A percentile compares a stretch with the other conserved stretches of the same genome.
Evolutionary conservation across 2,113 vertebrate genomes (phyloP).

Genomic region (Sula dactylatra): DNA sequence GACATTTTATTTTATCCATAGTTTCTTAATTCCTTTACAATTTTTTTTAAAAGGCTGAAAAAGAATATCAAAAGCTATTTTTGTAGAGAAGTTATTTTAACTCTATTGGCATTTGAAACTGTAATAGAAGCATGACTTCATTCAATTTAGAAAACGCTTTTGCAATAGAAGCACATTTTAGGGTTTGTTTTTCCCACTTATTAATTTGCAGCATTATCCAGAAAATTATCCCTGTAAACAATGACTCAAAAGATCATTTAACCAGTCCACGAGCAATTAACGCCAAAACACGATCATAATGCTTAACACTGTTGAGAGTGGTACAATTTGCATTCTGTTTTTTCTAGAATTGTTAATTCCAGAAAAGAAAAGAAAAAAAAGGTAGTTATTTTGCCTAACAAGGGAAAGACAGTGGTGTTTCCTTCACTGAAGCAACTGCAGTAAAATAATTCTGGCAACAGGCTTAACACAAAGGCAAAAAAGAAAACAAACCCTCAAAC

Average conservation of each 20-base stretch:
- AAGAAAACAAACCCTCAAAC: not conserved
- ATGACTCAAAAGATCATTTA: not conserved
- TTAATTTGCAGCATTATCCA: not conserved
- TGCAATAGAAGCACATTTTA: not conserved
- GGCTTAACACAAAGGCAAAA: not conserved
- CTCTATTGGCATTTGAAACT: not conserved
- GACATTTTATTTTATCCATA: not conserved
- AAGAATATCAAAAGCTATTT: not conserved
- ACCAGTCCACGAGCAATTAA: not conserved
- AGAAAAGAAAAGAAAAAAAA: not conserved
- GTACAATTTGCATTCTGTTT: not conserved
- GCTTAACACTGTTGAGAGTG: not conserved
- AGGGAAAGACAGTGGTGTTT: not conserved
- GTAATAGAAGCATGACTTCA: not conserved
- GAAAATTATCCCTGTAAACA: not conserved
- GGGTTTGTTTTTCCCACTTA: not conserved
- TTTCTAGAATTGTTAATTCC: not conserved
- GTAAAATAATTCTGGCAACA: not conserved
- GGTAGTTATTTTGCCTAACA: not conserved
- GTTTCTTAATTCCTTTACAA: not conserved
- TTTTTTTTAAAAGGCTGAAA: not conserved
- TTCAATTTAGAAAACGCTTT: not conserved
- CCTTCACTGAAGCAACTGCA: not conserved
- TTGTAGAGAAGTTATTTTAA: not conserved
- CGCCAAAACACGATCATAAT: not conserved